A percentile compares a stretch with the other conserved stretches of the same genome.
phyloP scores from a whole-genome alignment of 2,797 vertebrate genomes.

The Fratercula arctica region DNA sequence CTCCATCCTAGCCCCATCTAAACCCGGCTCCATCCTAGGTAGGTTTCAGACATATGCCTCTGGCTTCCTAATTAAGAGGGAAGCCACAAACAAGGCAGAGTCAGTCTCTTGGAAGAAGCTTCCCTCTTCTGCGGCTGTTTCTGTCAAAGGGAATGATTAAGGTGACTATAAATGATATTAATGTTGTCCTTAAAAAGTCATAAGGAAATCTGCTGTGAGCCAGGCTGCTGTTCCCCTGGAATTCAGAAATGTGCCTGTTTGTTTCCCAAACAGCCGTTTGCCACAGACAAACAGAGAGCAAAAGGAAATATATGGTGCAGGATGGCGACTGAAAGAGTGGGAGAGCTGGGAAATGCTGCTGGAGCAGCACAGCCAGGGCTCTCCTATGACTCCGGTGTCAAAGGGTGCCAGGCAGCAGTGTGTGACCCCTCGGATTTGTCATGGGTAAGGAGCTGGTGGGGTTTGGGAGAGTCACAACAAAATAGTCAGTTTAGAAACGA shows the following conservation, averaged over 20 bases:
- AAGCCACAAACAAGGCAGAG: constrained; percentile 1
- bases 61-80: neutral
- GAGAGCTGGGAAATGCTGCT: neutral
- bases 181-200: constrained; percentile 38
- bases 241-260: neutral
- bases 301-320: neutral
- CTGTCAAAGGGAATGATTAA: constrained; percentile 21
- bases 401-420: accelerated
- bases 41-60: neutral
- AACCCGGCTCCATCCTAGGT: neutral
- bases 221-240: neutral
- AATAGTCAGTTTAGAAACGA: neutral
- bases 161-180: constrained; percentile 16
- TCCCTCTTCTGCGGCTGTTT: neutral
- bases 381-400: accelerated
- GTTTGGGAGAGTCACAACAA: neutral
- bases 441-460: neutral
- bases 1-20: neutral
- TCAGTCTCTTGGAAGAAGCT: neutral
- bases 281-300: neutral
- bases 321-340: neutral
- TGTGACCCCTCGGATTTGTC: neutral
- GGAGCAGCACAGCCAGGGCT: neutral
- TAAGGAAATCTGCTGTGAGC: constrained; percentile 25
- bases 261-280: constrained; percentile 2